Base-by-base conservation (phyloP, 2,888 invertebrate species). In the Bimastos eiseni region DNA sequence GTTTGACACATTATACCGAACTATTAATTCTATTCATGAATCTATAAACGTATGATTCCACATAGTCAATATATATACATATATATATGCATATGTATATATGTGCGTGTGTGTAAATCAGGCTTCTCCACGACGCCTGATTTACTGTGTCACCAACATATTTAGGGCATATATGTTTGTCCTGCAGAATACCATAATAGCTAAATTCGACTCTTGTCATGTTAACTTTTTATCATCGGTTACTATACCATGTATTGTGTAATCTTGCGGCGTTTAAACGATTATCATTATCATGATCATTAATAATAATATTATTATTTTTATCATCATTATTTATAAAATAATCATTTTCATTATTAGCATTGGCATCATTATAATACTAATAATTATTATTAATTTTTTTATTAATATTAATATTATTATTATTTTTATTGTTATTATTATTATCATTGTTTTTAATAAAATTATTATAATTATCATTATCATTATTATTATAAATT, bases 371-470 rank as follows among this genome's bases (percentile, higher is more conserved):
- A n/a, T n/a, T n/a, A n/a, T n/a, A n/a, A n/a, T n/a, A n/a, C n/a
- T n/a, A n/a, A 41, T 91, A 90, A 83, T 90, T 84, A 90, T 91
- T 90, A 90, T 91, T 84, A 90, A 90, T 90, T 90, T 83, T 17
- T 11, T 83, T 17, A 83, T 83, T 17, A 83, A 11, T 17, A 83
- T 90, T 84, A 91, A 90, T 83, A 91, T 90, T 90, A 91, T 90
- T 90, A 91, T 90, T 84, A 91, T 90, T 84, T 90, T 91, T 90
- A 91, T 90, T 84, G 83, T 83, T 83, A 91, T 89, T 89, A 44
- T 89, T 44, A 89, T 89, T 44, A 89, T n/a, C n/a, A n/a, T n/a
- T n/a, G n/a, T n/a, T n/a, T n/a, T n/a, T n/a, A n/a, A n/a, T n/a
- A n/a, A n/a, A n/a, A n/a, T 89, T 55, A 90, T 83, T 17, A 83